These are phyloP conservation scores for Montipora foliosa DNA, from an alignment of 64 coral and sea anemone species.

Conservation along the genomic window DNA sequence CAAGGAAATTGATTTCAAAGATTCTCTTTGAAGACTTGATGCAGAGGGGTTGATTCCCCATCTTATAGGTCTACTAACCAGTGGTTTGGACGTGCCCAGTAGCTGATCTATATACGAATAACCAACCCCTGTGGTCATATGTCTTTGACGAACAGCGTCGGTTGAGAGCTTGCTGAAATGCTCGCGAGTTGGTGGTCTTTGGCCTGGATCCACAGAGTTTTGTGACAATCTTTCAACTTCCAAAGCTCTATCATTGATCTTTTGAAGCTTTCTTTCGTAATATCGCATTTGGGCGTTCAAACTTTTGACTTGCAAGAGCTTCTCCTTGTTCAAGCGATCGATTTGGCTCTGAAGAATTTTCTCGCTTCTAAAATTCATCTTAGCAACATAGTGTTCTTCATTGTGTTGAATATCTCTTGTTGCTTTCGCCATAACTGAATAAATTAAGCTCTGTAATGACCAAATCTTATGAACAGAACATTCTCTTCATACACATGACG, in stretches of 20 bases:
- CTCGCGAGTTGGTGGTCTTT: conserved; percentile 11
- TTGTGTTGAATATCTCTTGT: conserved; percentile 41
- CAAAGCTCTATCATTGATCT: conserved; percentile 46
- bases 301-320: conserved; percentile 52
- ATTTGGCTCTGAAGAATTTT: conserved; percentile 67
- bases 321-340: conserved; percentile 64
- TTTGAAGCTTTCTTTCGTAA: conserved; percentile 62
- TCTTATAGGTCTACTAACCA: conserved; percentile 49
- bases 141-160: conserved; percentile 24
- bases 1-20: background rate
- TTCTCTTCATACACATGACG: background rate
- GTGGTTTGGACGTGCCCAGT: conserved; percentile 41
- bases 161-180: conserved; percentile 30
- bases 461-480: conserved; percentile 2
- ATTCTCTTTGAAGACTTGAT: conserved; percentile 43
- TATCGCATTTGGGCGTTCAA: conserved; percentile 45
- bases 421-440: conserved; percentile 42
- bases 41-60: conserved; percentile 75
- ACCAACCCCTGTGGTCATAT: conserved; percentile 34
- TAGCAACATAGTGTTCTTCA: conserved; percentile 71
- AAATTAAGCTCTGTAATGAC: no score
- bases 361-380: conserved; percentile 72
- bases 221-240: conserved; percentile 61
- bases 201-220: background rate
- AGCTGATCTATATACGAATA: conserved; percentile 53